Evolutionary conservation across 2,888 invertebrate species (phyloP).

Genomic region (Bibio marci): DNA sequence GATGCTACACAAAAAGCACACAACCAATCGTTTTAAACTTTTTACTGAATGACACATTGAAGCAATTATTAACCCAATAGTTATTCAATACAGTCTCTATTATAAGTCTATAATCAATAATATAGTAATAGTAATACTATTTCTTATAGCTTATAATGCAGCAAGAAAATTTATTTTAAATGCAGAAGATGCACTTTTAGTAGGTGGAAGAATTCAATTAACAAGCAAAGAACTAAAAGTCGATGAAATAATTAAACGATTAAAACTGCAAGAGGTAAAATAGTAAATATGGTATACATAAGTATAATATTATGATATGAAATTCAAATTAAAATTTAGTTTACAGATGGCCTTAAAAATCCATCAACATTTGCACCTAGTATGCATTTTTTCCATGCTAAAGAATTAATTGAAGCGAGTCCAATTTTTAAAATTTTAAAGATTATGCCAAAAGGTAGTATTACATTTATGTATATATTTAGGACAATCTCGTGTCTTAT

Average conservation of each 20-base stretch:
- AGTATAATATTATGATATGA: neutral
- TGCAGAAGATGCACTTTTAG: neutral
- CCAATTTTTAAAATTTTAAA: conserved; percentile 36
- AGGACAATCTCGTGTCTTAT: too few relatives aligned
- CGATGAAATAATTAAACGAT: neutral
- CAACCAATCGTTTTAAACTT: too few relatives aligned
- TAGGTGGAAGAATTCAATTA: neutral
- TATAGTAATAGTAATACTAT: too few relatives aligned
- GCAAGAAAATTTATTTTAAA: neutral
- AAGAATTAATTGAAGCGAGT: conserved; percentile 33
- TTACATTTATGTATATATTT: too few relatives aligned
- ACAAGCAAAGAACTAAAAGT: neutral
- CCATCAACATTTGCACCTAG: conserved; percentile 31
- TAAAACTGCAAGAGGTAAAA: neutral
- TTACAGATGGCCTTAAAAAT: conserved; percentile 8
- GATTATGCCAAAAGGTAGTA: conserved; percentile 38
- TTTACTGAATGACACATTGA: too few relatives aligned
- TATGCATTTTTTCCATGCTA: conserved; percentile 36
- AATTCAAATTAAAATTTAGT: conserved; percentile 2
- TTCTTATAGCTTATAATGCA: too few relatives aligned
- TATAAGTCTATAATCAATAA: too few relatives aligned
- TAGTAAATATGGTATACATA: neutral
- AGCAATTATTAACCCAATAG: too few relatives aligned
- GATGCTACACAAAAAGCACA: too few relatives aligned
- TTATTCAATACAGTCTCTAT: too few relatives aligned